Evolutionary conservation across 53 echinoderm and acorn worm species (phyloP).

Genomic region (Echinarachnius parma): DNA sequence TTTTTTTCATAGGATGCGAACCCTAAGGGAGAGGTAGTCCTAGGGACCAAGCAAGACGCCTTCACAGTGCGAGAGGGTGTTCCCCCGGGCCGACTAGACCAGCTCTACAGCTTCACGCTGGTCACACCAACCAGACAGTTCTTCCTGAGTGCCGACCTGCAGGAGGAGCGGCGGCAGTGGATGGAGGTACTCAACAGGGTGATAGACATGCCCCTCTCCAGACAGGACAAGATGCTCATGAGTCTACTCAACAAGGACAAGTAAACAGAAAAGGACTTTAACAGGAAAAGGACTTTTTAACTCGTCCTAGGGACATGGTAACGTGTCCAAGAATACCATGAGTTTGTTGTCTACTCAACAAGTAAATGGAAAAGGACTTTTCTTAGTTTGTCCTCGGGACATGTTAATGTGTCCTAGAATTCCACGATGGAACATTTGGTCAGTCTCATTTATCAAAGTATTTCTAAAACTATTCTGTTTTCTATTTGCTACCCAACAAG

Average conservation of each 20-base stretch:
- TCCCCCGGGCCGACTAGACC: constrained; percentile 81
- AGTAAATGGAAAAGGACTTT: too few species aligned
- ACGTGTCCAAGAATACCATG: too few species aligned
- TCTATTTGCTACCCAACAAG: too few species aligned
- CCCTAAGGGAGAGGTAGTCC: constrained; percentile 72
- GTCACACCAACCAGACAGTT: constrained; percentile 89
- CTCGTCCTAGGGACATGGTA: too few species aligned
- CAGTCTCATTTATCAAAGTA: too few species aligned
- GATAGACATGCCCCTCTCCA: constrained; percentile 57
- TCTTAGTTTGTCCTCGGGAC: too few species aligned
- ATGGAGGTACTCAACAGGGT: constrained; percentile 67
- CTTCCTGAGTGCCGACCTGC: constrained; percentile 85
- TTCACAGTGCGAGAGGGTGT: constrained; percentile 82
- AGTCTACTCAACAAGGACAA: constrained; percentile 31
- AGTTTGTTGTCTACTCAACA: too few species aligned
- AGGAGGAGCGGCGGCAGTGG: constrained; percentile 76
- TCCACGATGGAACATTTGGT: too few species aligned
- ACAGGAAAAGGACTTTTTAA: too few species aligned
- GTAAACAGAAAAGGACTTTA: too few species aligned
- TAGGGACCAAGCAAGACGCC: constrained; percentile 64
- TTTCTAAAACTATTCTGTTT: too few species aligned
- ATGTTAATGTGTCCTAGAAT: too few species aligned
- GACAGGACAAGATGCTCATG: constrained; percentile 42
- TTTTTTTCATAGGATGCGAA: constrained; percentile 74
- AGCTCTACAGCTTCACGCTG: constrained; percentile 86